phyloP scores from a whole-genome alignment of 2,888 invertebrate species.

The Heliconius erato region DNA sequence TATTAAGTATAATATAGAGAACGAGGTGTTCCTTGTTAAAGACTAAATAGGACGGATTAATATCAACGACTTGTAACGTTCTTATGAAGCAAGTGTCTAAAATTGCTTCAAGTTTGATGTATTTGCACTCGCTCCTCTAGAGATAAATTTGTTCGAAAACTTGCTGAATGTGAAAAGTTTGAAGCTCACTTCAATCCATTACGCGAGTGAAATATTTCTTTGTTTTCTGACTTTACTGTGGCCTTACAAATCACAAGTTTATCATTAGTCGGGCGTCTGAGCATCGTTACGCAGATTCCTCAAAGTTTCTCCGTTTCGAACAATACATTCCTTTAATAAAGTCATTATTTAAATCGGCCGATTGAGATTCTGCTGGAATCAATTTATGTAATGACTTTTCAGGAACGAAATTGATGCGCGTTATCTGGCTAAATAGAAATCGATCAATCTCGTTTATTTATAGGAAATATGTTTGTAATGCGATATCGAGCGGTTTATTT shows the following conservation, averaged over 20 bases:
- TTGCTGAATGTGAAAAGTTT: constrained; percentile 85
- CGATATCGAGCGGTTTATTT: constrained; percentile 82
- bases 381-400: constrained; percentile 35
- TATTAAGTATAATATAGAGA: not conserved
- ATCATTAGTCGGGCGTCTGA: constrained; percentile 63
- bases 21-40: not conserved
- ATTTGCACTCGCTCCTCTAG: constrained; percentile 80
- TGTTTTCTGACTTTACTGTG: constrained; percentile 79
- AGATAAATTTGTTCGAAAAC: constrained; percentile 85
- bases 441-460: constrained; percentile 78
- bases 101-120: constrained; percentile 84
- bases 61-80: constrained; percentile 73
- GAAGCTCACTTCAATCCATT: constrained; percentile 85
- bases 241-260: constrained; percentile 79
- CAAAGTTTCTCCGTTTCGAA: constrained; percentile 45
- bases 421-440: constrained; percentile 59
- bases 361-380: constrained; percentile 30
- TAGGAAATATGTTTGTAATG: constrained; percentile 80
- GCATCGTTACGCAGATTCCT: constrained; percentile 50
- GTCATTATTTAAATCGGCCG: constrained; percentile 55
- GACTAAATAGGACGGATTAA: constrained; percentile 44
- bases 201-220: constrained; percentile 85
- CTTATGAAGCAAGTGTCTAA: constrained; percentile 80
- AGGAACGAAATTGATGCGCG: constrained; percentile 40
- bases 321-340: constrained; percentile 57